A percentile compares a stretch with the other conserved stretches of the same genome.
Conservation (phyloP, 2,888 invertebrate species). For the Trachelus troglodyta region DNA sequence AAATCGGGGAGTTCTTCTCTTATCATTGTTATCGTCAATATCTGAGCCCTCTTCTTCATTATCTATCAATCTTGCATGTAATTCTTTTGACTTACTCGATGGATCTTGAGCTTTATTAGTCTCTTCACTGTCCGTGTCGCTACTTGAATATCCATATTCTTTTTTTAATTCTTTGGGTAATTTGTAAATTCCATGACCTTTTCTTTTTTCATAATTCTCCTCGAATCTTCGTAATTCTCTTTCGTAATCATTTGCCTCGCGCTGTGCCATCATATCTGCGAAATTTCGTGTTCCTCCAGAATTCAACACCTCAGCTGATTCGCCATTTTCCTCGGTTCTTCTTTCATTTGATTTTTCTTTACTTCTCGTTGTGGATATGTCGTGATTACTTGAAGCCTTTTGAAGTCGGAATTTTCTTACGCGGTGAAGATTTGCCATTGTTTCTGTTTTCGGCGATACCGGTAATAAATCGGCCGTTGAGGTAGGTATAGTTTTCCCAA, state of each 20-base stretch:
- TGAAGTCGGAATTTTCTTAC: conserved; percentile 50
- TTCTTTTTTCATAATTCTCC: conserved; percentile 18
- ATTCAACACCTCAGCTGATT: neutral
- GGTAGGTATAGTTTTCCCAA: conserved; percentile 10
- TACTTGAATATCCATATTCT: conserved; percentile 39
- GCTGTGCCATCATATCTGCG: conserved; percentile 24
- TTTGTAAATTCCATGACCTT: conserved; percentile 29
- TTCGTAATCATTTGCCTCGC: conserved; percentile 28
- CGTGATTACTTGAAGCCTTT: conserved; percentile 38
- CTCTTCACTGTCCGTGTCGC: conserved; percentile 34
- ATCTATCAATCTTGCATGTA: conserved; percentile 50
- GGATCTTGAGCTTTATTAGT: conserved; percentile 12
- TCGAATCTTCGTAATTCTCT: conserved; percentile 16
- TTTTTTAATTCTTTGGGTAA: conserved; percentile 34
- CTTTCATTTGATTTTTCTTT: conserved; percentile 18
- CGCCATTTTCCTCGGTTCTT: conserved; percentile 17
- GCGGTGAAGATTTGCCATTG: conserved; percentile 51
- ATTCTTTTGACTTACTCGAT: conserved; percentile 45
- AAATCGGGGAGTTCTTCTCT: neutral
- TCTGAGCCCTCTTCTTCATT: conserved; percentile 21
- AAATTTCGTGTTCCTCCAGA: conserved; percentile 13
- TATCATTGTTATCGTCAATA: conserved; percentile 13
- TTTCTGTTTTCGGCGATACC: conserved; percentile 40
- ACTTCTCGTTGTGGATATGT: conserved; percentile 19
- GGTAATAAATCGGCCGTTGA: conserved; percentile 8